These are phyloP conservation scores for Sycophila texana DNA, from an alignment of 2,888 invertebrate species.

Conservation along the genomic window DNA sequence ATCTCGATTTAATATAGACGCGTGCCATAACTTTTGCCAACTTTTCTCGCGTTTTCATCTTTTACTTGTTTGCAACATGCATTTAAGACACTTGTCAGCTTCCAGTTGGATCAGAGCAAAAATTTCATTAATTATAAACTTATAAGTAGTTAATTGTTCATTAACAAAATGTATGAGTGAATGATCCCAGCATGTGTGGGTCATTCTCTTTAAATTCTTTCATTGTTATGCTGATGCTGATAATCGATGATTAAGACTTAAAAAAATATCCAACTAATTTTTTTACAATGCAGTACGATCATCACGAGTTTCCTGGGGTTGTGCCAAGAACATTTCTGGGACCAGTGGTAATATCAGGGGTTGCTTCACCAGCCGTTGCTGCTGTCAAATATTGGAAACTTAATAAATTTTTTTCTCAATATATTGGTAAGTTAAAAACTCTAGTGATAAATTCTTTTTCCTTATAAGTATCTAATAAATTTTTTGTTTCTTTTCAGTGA, in stretches of 20 bases:
- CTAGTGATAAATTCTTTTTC: neutral
- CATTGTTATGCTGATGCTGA: neutral
- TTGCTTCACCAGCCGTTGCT: slow-evolving; percentile 87
- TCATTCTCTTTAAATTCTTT: neutral
- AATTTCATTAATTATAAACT: slow-evolving; percentile 20
- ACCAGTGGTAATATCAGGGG: slow-evolving; percentile 86
- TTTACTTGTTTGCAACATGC: slow-evolving; percentile 17
- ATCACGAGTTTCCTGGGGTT: slow-evolving; percentile 97
- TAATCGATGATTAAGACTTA: neutral
- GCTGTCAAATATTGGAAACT: slow-evolving; percentile 82
- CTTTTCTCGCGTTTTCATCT: slow-evolving; percentile 15
- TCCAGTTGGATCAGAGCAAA: slow-evolving; percentile 1
- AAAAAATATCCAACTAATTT: neutral
- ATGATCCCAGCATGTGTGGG: neutral
- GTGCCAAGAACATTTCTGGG: slow-evolving; percentile 98
- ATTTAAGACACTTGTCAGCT: slow-evolving; percentile 26
- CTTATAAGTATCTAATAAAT: neutral
- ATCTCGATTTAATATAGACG: slow-evolving; percentile 49
- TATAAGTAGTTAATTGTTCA: neutral
- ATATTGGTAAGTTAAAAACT: slow-evolving; percentile 83
- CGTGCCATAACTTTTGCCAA: slow-evolving; percentile 38
- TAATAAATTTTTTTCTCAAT: slow-evolving; percentile 92
- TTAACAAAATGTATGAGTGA: neutral
- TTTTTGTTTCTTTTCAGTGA: slow-evolving; percentile 80
- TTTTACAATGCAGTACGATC: slow-evolving; percentile 88